Evolutionary conservation across 2,113 vertebrate species (phyloP), one percentile per base, ranked within the genome.

Genomic region (Mus pahari): DNA sequence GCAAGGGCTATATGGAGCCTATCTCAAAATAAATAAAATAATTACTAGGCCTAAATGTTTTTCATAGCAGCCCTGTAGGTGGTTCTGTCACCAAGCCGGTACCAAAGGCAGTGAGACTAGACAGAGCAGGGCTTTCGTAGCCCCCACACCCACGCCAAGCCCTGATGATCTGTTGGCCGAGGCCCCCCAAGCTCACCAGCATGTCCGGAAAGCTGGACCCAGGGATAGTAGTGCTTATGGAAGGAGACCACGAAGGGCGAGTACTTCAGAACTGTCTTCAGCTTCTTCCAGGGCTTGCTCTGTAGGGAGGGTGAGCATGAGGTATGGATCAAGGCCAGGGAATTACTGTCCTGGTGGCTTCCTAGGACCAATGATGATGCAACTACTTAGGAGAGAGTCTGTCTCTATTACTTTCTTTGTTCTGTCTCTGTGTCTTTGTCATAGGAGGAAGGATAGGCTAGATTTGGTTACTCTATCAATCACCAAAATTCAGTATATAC

Each of bases 121-220:
- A 74, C 20, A 53, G 7, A 64, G 28, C 0, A 14, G 36, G 58
- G 62, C 82, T 64, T 64, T 68, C 33, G 42, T 6, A 58, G 48
- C 7, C 62, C 42, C 0, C 19, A 82, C 33, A 24, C 79, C 50
- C 7, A 55, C 3, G 42, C 74, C 42, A 11, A 26, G 73, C 73
- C 73, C 73, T 75, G n/a, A 22, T 20, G 1, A 9, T 42, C 89
- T 33, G 16, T 2, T 36, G 48, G 17, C 33, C 2, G 0, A 22
- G 11, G 6, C 26, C 24, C 31, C 31, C 73, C 13, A 4, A 31
- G 33, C 88, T 97, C 98, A 99, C 99, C 99, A 97, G 99, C 98
- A 10, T 99, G 99, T 88, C 99, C 99, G 0, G 99, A 99, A 0
- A 99, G 98, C 98, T 99, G 99, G 95, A 99, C 99, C 99, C 99